phyloP scores from a whole-genome alignment of 2,888 invertebrate species.

The Gastrophysa polygoni region DNA sequence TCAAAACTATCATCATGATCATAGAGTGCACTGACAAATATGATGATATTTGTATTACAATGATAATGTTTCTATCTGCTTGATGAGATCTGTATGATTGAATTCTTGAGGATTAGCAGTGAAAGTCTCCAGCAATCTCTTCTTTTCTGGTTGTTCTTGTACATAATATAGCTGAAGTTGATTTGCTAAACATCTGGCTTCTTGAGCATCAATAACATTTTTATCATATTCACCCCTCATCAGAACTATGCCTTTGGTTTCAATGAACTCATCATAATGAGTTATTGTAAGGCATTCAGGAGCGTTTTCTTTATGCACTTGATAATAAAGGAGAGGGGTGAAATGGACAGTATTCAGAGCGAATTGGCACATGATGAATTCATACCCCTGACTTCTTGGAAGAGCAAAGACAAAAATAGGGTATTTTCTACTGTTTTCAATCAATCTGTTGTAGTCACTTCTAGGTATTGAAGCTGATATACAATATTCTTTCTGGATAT shows the following conservation, averaged over 20 bases:
- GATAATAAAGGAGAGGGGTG: constrained; percentile 83
- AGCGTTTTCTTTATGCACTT: constrained; percentile 87
- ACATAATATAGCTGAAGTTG: constrained; percentile 85
- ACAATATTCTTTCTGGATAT: constrained; percentile 69
- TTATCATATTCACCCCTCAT: constrained; percentile 88
- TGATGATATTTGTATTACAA: too few species aligned
- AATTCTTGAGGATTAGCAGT: constrained; percentile 75
- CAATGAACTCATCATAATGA: constrained; percentile 76
- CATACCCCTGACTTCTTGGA: constrained; percentile 82
- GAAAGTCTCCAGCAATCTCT: constrained; percentile 70
- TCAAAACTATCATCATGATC: too few species aligned
- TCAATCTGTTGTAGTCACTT: constrained; percentile 65
- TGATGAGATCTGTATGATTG: constrained; percentile 81
- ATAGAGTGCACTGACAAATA: too few species aligned
- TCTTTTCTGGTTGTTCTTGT: constrained; percentile 67
- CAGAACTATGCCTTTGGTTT: constrained; percentile 74
- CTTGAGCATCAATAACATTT: constrained; percentile 74
- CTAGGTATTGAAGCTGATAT: constrained; percentile 75
- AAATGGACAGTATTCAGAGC: constrained; percentile 77
- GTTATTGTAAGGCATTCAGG: constrained; percentile 83
- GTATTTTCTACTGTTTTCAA: constrained; percentile 63
- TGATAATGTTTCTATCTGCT: constrained; percentile 71
- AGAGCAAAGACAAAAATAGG: constrained; percentile 80
- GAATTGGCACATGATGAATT: constrained; percentile 83
- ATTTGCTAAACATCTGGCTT: constrained; percentile 86